Evolutionary conservation across 2,113 vertebrate genomes (phyloP).

Genomic region (Neodon shergylaensis): DNA sequence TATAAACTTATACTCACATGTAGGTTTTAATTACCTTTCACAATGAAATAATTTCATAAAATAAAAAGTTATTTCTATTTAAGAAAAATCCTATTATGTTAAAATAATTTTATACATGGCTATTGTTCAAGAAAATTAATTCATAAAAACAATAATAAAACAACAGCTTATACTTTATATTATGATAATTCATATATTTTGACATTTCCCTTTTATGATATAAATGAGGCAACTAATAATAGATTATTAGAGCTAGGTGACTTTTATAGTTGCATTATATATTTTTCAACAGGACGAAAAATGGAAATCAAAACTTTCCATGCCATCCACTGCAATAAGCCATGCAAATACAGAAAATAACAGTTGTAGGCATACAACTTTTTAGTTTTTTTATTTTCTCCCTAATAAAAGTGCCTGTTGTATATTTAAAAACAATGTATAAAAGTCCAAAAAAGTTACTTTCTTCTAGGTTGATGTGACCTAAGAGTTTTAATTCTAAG

Average conservation of each 20-base stretch:
- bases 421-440: not conserved
- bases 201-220: not conserved
- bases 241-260: not conserved
- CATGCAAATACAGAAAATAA: not conserved
- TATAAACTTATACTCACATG: not conserved
- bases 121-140: not conserved
- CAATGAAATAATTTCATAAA: not conserved
- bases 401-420: not conserved
- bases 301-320: not conserved
- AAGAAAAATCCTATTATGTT: not conserved
- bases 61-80: not conserved
- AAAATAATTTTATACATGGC: not conserved
- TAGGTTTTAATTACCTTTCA: not conserved
- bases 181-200: not conserved
- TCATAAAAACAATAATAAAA: not conserved
- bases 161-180: not conserved
- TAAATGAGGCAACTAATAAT: not conserved
- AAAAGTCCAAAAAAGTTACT: not conserved
- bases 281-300: not conserved
- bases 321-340: not conserved
- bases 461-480: not conserved
- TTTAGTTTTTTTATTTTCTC: not conserved
- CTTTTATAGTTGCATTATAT: slow-evolving; percentile 4
- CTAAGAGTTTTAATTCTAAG: not conserved
- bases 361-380: not conserved